Conservation (phyloP, 1,140 invertebrate genomes). For the Aphis craccivora region DNA sequence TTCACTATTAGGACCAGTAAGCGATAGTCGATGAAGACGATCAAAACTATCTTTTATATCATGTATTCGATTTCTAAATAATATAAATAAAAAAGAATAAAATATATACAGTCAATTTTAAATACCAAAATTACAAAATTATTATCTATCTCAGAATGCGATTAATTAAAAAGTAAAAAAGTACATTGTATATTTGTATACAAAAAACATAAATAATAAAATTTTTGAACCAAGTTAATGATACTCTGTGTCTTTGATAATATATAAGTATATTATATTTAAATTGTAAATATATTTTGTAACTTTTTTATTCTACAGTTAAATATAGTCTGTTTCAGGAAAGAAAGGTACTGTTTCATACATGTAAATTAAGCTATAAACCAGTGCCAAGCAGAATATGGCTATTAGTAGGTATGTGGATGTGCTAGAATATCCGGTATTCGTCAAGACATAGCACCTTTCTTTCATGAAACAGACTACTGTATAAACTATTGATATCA, state of each 20-base stretch:
- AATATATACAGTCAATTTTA: neutral
- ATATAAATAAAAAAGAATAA: conserved; percentile 47
- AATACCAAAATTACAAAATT: neutral
- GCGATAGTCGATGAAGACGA: conserved; percentile 75
- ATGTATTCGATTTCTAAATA: conserved; percentile 75
- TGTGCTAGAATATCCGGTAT: no score
- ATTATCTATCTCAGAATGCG: neutral
- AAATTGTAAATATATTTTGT: neutral
- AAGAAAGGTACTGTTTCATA: no score
- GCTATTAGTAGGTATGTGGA: no score
- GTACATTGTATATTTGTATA: no score
- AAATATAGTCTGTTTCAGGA: neutral
- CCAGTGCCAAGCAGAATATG: no score
- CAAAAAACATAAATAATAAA: neutral
- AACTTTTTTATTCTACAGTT: neutral
- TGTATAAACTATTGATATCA: neutral
- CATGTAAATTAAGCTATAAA: no score
- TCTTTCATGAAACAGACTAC: no score
- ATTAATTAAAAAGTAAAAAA: neutral
- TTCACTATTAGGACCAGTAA: conserved; percentile 77
- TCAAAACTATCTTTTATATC: conserved; percentile 83
- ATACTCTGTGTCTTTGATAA: neutral
- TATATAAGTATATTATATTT: neutral
- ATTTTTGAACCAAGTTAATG: neutral
- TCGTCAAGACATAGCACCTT: no score